phyloP scores from a whole-genome alignment of 2,797 vertebrate species.

The Nyctibius grandis region DNA sequence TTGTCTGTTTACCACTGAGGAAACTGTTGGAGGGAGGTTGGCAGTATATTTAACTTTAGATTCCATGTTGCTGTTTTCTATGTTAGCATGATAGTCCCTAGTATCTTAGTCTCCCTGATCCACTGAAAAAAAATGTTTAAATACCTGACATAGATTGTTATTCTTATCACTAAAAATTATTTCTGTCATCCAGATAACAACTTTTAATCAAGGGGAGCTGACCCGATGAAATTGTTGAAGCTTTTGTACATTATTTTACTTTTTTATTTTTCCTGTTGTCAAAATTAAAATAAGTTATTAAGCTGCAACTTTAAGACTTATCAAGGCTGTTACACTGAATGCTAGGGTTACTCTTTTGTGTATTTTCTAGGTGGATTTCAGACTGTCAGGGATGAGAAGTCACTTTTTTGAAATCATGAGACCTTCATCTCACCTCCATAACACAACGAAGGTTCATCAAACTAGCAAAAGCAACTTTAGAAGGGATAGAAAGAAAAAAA shows the following conservation, averaged over 20 bases:
- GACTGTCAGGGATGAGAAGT: constrained; percentile 47
- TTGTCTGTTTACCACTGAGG: neutral
- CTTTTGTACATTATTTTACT: constrained; percentile 1
- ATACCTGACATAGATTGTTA: neutral
- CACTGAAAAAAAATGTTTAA: neutral
- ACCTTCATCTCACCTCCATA: constrained; percentile 23
- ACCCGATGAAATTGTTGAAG: neutral
- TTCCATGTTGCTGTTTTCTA: neutral
- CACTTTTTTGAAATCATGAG: constrained; percentile 26
- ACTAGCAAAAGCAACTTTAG: neutral
- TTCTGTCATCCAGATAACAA: neutral
- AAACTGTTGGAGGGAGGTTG: too few species aligned
- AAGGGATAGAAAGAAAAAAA: neutral
- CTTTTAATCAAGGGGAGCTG: neutral
- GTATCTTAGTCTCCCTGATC: neutral
- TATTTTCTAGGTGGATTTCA: constrained; percentile 19
- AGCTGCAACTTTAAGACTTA: constrained; percentile 29
- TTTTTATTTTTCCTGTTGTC: constrained; percentile 10
- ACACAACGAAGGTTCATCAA: constrained; percentile 17
- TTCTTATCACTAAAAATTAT: neutral
- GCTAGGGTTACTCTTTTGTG: neutral
- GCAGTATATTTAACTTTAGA: neutral
- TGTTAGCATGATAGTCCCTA: neutral
- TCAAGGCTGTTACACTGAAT: constrained; percentile 26
- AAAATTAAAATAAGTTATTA: constrained; percentile 22